Percentiles rank a stretch among this genome's conserved stretches.
phyloP scores from a whole-genome alignment of 2,113 vertebrate genomes.

The Podilymbus podiceps region DNA sequence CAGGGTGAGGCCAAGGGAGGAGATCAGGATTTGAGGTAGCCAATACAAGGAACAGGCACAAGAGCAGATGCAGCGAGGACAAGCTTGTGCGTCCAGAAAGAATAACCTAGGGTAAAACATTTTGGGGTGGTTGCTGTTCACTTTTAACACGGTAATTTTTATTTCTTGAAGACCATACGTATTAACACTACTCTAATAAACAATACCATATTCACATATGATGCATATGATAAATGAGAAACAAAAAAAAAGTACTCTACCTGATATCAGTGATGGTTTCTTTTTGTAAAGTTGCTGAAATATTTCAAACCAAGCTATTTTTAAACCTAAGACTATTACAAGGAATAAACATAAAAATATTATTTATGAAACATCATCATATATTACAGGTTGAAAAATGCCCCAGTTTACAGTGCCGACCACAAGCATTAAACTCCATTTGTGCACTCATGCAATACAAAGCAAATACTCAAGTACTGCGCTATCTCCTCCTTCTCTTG shows the following conservation, averaged over 20 bases:
- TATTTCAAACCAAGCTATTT: not conserved
- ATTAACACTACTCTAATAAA: not conserved
- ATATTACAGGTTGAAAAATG: not conserved
- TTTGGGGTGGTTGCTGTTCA: not conserved
- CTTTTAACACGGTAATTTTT: not conserved
- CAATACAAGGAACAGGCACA: not conserved
- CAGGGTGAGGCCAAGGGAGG: not conserved
- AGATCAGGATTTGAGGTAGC: not conserved
- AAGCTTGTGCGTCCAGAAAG: not conserved
- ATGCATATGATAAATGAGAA: not conserved
- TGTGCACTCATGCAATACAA: not conserved
- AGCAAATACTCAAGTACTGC: not conserved
- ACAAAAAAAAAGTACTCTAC: not conserved
- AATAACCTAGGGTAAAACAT: not conserved
- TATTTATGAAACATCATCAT: not conserved
- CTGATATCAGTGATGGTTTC: not conserved
- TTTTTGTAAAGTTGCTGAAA: not conserved
- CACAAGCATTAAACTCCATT: not conserved
- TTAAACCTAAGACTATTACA: not conserved
- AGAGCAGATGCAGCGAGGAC: not conserved
- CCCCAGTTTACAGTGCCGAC: not conserved
- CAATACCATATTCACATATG: not conserved
- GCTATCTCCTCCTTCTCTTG: not conserved
- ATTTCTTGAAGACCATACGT: not conserved
- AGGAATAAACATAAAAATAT: not conserved